Base-by-base conservation (phyloP, 2,113 vertebrate genomes). In the Argyrosomus japonicus region DNA sequence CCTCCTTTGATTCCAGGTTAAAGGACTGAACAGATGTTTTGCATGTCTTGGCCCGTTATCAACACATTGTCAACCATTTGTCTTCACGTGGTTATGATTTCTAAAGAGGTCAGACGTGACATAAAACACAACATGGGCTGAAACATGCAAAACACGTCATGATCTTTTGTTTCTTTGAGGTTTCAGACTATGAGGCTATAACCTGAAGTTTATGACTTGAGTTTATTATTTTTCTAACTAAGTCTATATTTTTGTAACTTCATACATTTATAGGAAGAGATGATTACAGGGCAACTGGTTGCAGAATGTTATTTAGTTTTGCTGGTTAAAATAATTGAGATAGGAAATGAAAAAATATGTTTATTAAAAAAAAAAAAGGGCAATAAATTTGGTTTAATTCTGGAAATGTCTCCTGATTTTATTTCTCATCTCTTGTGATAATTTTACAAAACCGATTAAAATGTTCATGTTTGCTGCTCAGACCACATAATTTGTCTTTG, bases 191-290 rank as follows among this genome's bases (percentile, higher is more conserved):
- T 10, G 54, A 82, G 23, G 64, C 23, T 48, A 0, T 73, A 68
- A 82, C 19, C 43, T 53, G 65, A 54, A 85, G 36, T 47, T 13
- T 48, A 64, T 63, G 21, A 27, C n/a, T 47, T 32, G 58, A 60
- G 32, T 36, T 57, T 64, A 68, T 75, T 70, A 73, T 73, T 77
- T 81, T 82, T 90, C 75, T 81, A 79, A 79, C 71, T 32, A 40
- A 40, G 25, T 36, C 9, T 71, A n/a, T 81, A 79, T 83, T 85
- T 90, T 89, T 91, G 48, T 87, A 75, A 63, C 74, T 68, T 76
- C 45, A 19, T 21, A 54, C 8, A 29, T 69, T 58, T 45, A 9
- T 70, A 64, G 32, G 23, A 21, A 65, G 58, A 65, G 51, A n/a
- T 68, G 65, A 73, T 83, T 40, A 40, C 14, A 18, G 8, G 25